These are phyloP conservation scores for Chloebia gouldiae DNA, from an alignment of 2,113 vertebrate species.

Conservation along the genomic window DNA sequence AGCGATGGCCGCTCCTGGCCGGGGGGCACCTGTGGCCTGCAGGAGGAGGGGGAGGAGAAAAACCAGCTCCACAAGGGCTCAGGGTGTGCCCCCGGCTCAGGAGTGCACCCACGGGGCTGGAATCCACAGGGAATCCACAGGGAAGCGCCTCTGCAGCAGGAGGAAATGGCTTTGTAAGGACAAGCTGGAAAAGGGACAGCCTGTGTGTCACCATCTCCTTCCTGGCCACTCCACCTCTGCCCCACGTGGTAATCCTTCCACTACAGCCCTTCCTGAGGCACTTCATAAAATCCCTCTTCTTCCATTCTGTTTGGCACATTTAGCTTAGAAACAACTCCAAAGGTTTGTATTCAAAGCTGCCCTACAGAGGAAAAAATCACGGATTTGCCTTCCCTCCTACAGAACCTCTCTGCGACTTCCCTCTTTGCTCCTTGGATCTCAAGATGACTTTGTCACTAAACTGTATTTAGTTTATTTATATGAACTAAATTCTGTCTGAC, in stretches of 20 bases:
- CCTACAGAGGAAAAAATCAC: rapidly evolving
- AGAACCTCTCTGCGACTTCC: rapidly evolving
- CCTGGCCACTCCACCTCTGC: background rate
- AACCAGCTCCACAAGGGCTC: background rate
- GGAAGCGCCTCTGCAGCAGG: background rate
- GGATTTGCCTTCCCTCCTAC: background rate
- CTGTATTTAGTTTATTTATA: too few relatives aligned
- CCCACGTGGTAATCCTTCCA: rapidly evolving
- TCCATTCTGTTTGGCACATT: rapidly evolving
- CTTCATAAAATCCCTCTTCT: background rate
- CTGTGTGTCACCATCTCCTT: background rate
- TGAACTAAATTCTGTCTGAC: background rate
- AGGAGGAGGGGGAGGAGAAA: background rate
- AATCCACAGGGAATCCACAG: rapidly evolving
- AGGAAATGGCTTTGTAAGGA: background rate
- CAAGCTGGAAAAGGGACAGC: rapidly evolving
- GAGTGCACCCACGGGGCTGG: too few relatives aligned
- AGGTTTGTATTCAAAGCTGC: background rate
- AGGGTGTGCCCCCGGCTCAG: background rate
- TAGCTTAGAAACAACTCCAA: background rate
- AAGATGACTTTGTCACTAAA: background rate
- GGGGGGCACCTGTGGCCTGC: constrained; percentile 86
- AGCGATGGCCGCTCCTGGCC: constrained; percentile 94
- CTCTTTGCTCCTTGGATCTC: background rate
- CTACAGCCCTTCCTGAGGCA: background rate